These are phyloP conservation scores for Crossaster papposus DNA, from an alignment of 53 echinoderm and acorn worm genomes.

Conservation along the genomic window DNA sequence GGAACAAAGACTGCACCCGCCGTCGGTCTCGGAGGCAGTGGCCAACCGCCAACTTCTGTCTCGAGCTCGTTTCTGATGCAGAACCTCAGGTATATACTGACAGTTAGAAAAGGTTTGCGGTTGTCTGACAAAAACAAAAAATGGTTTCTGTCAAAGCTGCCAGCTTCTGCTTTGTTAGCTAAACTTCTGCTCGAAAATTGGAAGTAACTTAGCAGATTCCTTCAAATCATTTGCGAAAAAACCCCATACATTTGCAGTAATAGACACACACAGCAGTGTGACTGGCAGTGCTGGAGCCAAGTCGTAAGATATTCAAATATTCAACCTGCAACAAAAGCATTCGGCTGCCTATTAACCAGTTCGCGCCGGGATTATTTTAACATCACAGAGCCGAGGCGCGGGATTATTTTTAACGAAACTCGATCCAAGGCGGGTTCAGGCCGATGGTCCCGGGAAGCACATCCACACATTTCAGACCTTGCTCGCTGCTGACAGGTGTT, in stretches of 20 bases:
- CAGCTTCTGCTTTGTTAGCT: neutral
- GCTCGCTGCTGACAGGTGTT: too few relatives aligned
- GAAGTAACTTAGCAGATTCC: neutral
- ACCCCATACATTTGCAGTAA: neutral
- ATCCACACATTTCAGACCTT: too few relatives aligned
- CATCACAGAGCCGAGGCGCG: too few relatives aligned
- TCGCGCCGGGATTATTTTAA: too few relatives aligned
- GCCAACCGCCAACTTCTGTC: slow-evolving; percentile 22
- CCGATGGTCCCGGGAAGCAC: too few relatives aligned
- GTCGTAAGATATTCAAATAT: too few relatives aligned
- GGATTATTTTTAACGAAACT: too few relatives aligned
- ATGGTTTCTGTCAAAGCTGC: neutral
- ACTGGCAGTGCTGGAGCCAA: too few relatives aligned
- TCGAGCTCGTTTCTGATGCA: slow-evolving; percentile 64
- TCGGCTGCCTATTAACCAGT: too few relatives aligned
- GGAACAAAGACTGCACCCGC: neutral
- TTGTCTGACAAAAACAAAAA: neutral
- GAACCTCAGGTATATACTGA: slow-evolving; percentile 65
- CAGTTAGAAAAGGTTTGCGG: neutral
- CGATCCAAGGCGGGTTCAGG: too few relatives aligned
- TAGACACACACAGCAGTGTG: neutral
- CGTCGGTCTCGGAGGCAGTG: neutral
- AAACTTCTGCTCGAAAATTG: neutral
- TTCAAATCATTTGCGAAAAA: neutral
- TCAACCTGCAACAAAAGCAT: too few relatives aligned